A percentile compares a stretch with the other conserved stretches of the same genome.
Conservation (phyloP, 2,888 invertebrate species). For the Mythimna pallens region DNA sequence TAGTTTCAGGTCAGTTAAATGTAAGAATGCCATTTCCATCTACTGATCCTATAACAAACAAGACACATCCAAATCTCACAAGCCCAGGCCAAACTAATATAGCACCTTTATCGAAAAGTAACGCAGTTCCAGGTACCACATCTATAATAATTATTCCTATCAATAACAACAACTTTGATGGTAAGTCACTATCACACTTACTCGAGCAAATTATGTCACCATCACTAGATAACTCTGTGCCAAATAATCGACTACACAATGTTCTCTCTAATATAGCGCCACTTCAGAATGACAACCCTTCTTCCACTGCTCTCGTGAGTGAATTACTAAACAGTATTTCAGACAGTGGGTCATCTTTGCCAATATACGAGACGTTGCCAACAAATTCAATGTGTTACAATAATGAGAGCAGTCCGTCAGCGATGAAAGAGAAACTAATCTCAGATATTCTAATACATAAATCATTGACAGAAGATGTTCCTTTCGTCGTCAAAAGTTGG, state of each 20-base stretch:
- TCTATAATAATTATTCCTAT: slow-evolving; percentile 54
- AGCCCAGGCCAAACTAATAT: neutral
- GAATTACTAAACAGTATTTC: slow-evolving; percentile 29
- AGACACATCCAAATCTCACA: neutral
- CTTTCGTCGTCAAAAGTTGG: neutral
- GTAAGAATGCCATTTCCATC: slow-evolving; percentile 4
- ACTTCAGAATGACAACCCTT: slow-evolving; percentile 14
- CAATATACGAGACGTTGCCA: slow-evolving; percentile 42
- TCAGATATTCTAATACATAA: slow-evolving; percentile 1
- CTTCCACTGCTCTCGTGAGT: slow-evolving; percentile 16
- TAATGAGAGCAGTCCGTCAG: slow-evolving; percentile 37
- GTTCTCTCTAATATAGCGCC: slow-evolving; percentile 31
- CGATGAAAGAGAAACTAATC: slow-evolving; percentile 17
- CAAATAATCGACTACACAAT: slow-evolving; percentile 13
- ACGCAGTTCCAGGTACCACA: slow-evolving; percentile 9
- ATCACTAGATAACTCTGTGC: neutral
- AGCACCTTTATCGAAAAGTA: neutral
- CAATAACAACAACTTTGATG: slow-evolving; percentile 21
- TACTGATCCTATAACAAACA: neutral
- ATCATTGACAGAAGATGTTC: slow-evolving; percentile 7
- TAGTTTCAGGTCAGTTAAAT: slow-evolving; percentile 8
- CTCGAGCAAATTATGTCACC: slow-evolving; percentile 11
- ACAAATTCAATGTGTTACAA: slow-evolving; percentile 51
- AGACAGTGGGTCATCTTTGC: slow-evolving; percentile 30
- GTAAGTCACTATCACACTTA: slow-evolving; percentile 22